Conservation (phyloP, 2,113 vertebrate species). For the Panthera uncia region DNA sequence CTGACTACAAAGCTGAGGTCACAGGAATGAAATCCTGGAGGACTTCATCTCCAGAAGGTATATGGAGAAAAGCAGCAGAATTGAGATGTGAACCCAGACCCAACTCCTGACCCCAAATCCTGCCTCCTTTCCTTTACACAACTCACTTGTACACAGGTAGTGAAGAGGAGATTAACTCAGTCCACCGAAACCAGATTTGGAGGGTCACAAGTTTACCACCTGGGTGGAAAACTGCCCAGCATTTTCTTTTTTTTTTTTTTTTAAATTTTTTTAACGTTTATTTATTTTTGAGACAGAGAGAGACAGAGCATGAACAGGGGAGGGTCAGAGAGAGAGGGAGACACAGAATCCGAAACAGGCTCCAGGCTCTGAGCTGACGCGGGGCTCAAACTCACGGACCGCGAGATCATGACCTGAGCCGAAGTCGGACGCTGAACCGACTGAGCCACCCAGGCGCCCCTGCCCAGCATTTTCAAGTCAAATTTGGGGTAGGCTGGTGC, state of each 20-base stretch:
- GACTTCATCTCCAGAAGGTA: neutral
- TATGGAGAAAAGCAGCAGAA: neutral
- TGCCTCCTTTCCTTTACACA: neutral
- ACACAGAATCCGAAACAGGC: no score
- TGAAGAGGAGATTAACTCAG: neutral
- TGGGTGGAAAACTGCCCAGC: slow-evolving; percentile 22
- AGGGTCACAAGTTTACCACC: slow-evolving; percentile 2
- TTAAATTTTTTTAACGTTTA: no score
- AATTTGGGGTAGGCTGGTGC: slow-evolving; percentile 36
- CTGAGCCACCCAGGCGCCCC: neutral
- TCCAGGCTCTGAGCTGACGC: no score
- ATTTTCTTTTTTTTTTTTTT: slow-evolving; percentile 12
- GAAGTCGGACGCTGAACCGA: no score
- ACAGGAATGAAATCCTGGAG: neutral
- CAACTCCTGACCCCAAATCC: neutral
- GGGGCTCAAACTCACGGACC: no score
- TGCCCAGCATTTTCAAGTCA: slow-evolving; percentile 67
- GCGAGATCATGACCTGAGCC: no score
- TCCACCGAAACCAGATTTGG: neutral
- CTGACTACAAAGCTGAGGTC: neutral
- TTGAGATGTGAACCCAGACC: neutral
- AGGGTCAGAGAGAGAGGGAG: no score
- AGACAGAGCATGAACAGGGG: no score
- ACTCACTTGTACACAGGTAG: neutral
- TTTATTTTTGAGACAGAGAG: no score